Percentiles rank a stretch among this genome's conserved stretches.
phyloP scores from a whole-genome alignment of 1,140 invertebrate species.

The Drosophila ficusphila region DNA sequence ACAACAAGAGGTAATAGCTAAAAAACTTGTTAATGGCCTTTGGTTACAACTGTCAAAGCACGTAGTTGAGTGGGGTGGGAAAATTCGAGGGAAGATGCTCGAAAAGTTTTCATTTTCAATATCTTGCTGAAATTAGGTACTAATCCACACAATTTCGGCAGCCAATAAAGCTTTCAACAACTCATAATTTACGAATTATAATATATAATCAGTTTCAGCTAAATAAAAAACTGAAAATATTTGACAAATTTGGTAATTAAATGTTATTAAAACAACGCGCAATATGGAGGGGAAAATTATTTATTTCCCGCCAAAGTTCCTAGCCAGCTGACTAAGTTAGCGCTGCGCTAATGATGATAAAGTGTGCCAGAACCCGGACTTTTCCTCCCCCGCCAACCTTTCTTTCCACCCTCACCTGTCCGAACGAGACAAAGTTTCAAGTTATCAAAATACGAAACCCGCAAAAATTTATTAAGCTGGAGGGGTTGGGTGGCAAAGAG shows the following conservation, averaged over 20 bases:
- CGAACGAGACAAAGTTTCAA: slow-evolving; percentile 63
- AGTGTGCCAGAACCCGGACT: slow-evolving; percentile 34
- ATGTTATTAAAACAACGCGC: slow-evolving; percentile 45
- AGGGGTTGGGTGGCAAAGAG: slow-evolving; percentile 1
- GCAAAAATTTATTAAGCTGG: slow-evolving; percentile 66
- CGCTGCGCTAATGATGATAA: slow-evolving; percentile 66
- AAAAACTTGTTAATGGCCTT: slow-evolving; percentile 59
- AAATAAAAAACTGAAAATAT: slow-evolving; percentile 17
- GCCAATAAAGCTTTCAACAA: slow-evolving; percentile 27
- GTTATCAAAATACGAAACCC: slow-evolving; percentile 69
- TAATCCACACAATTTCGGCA: slow-evolving; percentile 16
- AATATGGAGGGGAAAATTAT: slow-evolving; percentile 47
- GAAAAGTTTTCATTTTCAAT: slow-evolving; percentile 13
- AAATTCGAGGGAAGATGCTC: neutral
- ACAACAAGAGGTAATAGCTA: neutral
- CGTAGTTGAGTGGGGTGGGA: slow-evolving; percentile 5
- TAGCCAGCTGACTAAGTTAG: slow-evolving; percentile 22
- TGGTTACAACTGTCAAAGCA: slow-evolving; percentile 45
- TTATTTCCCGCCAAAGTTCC: slow-evolving; percentile 42
- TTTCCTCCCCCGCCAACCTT: neutral
- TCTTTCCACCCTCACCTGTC: slow-evolving; percentile 35
- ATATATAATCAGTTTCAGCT: slow-evolving; percentile 12
- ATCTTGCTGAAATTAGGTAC: slow-evolving; percentile 1
- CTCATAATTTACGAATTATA: slow-evolving; percentile 29
- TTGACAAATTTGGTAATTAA: slow-evolving; percentile 72